Evolutionary conservation across 2,113 vertebrate genomes (phyloP), one percentile per base, ranked within the genome.

Genomic region (Helogale parvula): DNA sequence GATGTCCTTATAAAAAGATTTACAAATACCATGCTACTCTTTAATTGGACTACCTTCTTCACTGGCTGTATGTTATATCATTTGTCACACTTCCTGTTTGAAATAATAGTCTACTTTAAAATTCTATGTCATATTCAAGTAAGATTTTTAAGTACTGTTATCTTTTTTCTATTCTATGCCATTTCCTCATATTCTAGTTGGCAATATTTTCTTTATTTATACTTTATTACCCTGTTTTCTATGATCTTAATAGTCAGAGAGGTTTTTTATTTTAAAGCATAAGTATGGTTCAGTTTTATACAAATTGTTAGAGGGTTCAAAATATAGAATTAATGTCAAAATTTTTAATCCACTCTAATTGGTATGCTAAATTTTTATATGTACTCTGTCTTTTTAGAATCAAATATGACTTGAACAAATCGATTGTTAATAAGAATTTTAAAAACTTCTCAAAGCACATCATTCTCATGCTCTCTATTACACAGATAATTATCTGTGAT

Each of bases 371-470:
- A 84, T 11, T 79, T 97, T 96, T 66, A 80, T 96, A 90, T 74
- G 2, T 16, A 80, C 76, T 54, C 10, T 77, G 0, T 29, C 57
- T 71, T 69, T 95, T 81, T 57, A 8, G 45, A 86, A 81, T 94
- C 33, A 95, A 95, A 57, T 83, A 68, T 74, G 47, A 94, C 41
- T 86, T 74, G 4, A 95, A 71, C 17, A 74, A 68, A 84, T 92
- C 6, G 87, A 47, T 93, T 81, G 66, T 69, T 74, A 81, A n/a
- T 80, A 19, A 10, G 0, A 84, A 93, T 50, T 65, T 65, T 0
- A 23, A 90, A 94, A 95, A 69, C 68, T 88, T 47, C 14, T 8
- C 52, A 81, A 69, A 86, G 8, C 41, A 54, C 4, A 66, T 91
- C 17, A 77, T 92, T 91, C 15, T 79, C n/a, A 91, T 92, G 7